Evolutionary conservation across 1,140 invertebrate species (phyloP), one percentile per base, ranked within the genome.

Genomic region (Schlechtendalia chinensis): DNA sequence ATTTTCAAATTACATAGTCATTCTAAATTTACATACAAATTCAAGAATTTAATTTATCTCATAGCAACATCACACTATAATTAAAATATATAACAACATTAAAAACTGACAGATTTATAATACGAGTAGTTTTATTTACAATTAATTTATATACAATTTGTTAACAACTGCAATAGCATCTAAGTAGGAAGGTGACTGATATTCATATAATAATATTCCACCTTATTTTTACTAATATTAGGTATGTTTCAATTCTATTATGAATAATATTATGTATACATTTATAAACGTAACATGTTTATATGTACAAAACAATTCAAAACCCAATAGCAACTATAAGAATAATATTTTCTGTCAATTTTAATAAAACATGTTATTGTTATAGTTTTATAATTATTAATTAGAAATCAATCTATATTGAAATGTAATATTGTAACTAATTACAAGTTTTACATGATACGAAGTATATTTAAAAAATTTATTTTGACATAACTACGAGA

Each of bases 21-120:
- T 59, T n/a, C 72, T 77, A 77, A 77, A 77, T 50, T 59, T 58
- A 77, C 39, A 77, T 59, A 59, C n/a, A 58, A 22, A 77, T 77
- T 77, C n/a, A 59, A n/a, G 72, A 72, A 74, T 77, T 12, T 27
- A 32, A 24, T 59, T 24, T 59, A 58, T 59, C 59, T 58, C 3
- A 17, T 1, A 59, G 22, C 72, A 77, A 59, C 59, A 59, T 77
- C 58, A n/a, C 14, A 59, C 72, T 77, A 69, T 74, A 29, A 14
- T 74, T 32, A 12, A 32, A 56, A 14, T 58, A 39, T 58, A 56
- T 17, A 72, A 24, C 47, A 58, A 74, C 53, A 22, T 74, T 54
- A 22, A 56, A 54, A 58, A 74, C 71, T 39, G 67, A 69, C 45
- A 69, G 19, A 69, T 24, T 69, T 50, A 69, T 69, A 32, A 74